Evolutionary conservation across 64 coral and sea anemone genomes (phyloP), one percentile per base, ranked within the genome.

Genomic region (Dendronephthya gigantea): DNA sequence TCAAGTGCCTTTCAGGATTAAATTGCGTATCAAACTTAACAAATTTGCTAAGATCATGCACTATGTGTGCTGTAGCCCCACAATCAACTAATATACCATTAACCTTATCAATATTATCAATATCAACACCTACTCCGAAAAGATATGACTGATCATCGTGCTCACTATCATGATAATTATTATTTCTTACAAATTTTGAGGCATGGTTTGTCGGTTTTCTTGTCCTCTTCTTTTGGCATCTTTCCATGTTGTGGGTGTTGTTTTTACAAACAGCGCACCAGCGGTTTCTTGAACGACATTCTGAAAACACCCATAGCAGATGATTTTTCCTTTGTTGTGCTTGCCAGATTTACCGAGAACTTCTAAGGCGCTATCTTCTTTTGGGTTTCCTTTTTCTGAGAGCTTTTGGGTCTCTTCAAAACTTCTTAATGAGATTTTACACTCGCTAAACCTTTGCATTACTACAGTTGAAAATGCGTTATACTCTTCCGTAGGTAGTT

Each of bases 221-320:
- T n/a, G n/a, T n/a, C n/a, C n/a, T n/a, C 69, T 75, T 75, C 69
- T 75, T 75, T 4, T 30, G 69, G 69, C 69, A 75, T 32, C 34
- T 34, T 16, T 75, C 69, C 30, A 16, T 75, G 27, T 75, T 25
- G n/a, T 75, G 69, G 11, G 69, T 75, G 69, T 32, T 9, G 69
- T 16, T 75, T 30, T 75, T 75, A 30, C 69, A 75, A 33, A 38
- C 15, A 35, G 30, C 69, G 34, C 69, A 75, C 69, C 69, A 27
- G 30, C 30, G 12, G 9, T 27, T 75, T 16, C 4, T 31, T 1
- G 4, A 5, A 34, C 69, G 69, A 34, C 69, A 75, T 75, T 75
- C 69, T 25, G 9, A 9, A 14, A 34, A 75, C 69, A 75, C 4
- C 23, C 69, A 75, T 75, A 75, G 34, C 69, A 75, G 10, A 75